A percentile compares a stretch with the other conserved stretches of the same genome.
These are phyloP conservation scores for Parelbella ahira DNA, from an alignment of 2,888 invertebrate species.

Conservation along the genomic window DNA sequence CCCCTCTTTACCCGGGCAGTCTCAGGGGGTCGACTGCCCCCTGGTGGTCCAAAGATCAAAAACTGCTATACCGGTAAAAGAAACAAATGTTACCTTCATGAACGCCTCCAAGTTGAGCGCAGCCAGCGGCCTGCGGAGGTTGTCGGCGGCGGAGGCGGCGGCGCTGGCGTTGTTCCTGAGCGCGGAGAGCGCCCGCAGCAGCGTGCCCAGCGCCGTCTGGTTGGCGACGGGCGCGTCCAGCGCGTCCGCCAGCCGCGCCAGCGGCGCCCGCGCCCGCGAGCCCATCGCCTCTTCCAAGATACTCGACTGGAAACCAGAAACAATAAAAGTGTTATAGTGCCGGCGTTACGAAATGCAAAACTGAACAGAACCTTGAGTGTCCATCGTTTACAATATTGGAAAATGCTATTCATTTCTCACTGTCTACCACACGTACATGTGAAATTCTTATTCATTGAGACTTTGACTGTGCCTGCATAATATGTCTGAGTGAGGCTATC, in stretches of 20 bases:
- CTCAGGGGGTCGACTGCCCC: too few species aligned
- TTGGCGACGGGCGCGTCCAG: conserved; percentile 89
- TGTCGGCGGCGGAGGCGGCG: conserved; percentile 88
- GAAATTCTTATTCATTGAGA: too few species aligned
- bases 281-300: conserved; percentile 88
- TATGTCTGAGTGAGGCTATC: too few species aligned
- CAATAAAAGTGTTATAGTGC: background rate
- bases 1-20: too few species aligned
- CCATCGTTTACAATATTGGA: too few species aligned
- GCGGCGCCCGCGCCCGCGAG: conserved; percentile 84
- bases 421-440: too few species aligned
- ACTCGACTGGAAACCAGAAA: conserved; percentile 79
- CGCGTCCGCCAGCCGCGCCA: conserved; percentile 87
- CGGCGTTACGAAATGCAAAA: background rate
- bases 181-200: conserved; percentile 85
- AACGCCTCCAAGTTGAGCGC: conserved; percentile 84
- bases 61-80: too few species aligned
- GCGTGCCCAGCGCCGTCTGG: conserved; percentile 86
- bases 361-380: too few species aligned
- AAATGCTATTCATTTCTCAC: too few species aligned
- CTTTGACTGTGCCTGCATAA: too few species aligned
- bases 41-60: too few species aligned
- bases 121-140: conserved; percentile 85
- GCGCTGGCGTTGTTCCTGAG: conserved; percentile 87
- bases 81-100: conserved; percentile 71